Conservation (phyloP, 1,140 invertebrate species). For the Lethrus apterus region DNA sequence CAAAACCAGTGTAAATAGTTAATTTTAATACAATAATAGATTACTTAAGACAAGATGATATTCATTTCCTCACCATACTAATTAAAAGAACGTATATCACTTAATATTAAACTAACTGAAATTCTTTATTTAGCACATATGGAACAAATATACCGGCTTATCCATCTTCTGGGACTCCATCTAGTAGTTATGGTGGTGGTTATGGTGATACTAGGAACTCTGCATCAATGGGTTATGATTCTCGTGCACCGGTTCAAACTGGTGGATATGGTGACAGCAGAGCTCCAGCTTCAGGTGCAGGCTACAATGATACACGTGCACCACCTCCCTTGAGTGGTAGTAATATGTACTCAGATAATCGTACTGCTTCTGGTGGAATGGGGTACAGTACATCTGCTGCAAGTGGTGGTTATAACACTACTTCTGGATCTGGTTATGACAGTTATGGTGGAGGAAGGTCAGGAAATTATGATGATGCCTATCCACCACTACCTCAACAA, state of each 20-base stretch:
- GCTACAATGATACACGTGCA: constrained; percentile 17
- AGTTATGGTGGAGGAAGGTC: constrained; percentile 19
- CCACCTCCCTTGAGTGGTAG: constrained; percentile 9
- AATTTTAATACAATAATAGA: constrained; percentile 6
- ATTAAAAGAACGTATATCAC: too few relatives aligned
- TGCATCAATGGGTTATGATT: neutral
- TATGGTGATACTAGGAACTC: constrained; percentile 19
- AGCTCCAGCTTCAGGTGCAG: constrained; percentile 11
- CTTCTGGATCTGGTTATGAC: constrained; percentile 9
- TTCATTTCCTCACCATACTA: too few relatives aligned
- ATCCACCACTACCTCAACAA: constrained; percentile 37
- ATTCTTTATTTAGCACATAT: too few relatives aligned
- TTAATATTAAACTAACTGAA: too few relatives aligned
- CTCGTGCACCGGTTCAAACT: neutral
- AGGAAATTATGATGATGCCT: constrained; percentile 29
- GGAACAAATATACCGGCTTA: neutral
- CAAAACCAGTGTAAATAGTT: constrained; percentile 33
- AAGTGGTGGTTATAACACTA: constrained; percentile 11
- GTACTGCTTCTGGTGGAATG: neutral
- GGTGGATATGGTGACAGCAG: constrained; percentile 19
- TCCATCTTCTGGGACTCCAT: neutral
- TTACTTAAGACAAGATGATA: too few relatives aligned
- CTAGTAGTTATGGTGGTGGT: constrained; percentile 15
- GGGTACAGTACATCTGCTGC: neutral
- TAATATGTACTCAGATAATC: constrained; percentile 14